These are phyloP conservation scores for Alloscopus bannaensis DNA, from an alignment of 2,888 invertebrate species.

Conservation along the genomic window DNA sequence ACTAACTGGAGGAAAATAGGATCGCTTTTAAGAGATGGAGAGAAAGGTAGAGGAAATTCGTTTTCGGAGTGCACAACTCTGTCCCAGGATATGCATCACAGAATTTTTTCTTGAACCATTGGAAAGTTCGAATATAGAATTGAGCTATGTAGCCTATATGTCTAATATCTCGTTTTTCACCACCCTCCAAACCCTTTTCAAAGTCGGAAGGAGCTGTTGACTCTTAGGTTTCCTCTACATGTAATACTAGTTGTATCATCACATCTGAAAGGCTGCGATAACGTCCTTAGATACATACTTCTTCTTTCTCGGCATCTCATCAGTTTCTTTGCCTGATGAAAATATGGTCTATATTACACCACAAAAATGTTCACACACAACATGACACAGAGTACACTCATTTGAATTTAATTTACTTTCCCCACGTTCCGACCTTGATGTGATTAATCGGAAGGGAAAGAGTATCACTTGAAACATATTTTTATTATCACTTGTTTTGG, in stretches of 20 bases:
- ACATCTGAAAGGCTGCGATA: too few species aligned
- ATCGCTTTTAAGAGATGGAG: not conserved
- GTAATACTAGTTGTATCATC: too few species aligned
- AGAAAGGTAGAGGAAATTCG: not conserved
- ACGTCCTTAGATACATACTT: too few species aligned
- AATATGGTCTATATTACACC: not conserved
- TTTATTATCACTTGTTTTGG: slow-evolving; percentile 16
- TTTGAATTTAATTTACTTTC: too few species aligned
- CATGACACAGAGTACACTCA: not conserved
- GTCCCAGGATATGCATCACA: not conserved
- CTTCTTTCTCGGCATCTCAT: too few species aligned
- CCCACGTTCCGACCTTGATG: too few species aligned
- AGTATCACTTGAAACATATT: slow-evolving; percentile 9
- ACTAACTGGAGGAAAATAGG: not conserved
- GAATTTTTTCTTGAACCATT: not conserved
- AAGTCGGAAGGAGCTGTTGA: too few species aligned
- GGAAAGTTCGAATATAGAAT: not conserved
- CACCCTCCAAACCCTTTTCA: too few species aligned
- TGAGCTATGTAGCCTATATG: not conserved
- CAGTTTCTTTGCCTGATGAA: not conserved
- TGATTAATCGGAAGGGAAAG: not conserved
- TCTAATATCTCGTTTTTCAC: too few species aligned
- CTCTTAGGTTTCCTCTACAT: too few species aligned
- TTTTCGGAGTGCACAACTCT: not conserved
- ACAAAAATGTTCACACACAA: not conserved